Conservation (phyloP, 2,797 vertebrate species). For the Enteromius radiatus region DNA sequence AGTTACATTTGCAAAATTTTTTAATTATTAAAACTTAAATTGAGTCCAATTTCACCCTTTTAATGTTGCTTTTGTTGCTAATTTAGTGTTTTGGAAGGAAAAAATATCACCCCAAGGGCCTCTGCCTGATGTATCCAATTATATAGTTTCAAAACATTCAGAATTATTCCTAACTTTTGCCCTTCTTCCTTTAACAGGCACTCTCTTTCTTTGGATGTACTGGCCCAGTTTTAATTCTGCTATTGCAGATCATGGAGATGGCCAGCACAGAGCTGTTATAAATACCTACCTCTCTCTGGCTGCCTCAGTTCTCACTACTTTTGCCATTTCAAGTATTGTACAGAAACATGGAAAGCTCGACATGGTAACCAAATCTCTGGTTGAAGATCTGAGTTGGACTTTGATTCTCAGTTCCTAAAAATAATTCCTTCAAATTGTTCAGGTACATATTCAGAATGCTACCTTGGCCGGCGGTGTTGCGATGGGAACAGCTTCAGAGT, state of each 20-base stretch:
- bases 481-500: conserved; percentile 92
- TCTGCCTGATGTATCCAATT: not conserved
- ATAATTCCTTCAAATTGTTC: conserved; percentile 33
- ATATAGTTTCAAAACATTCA: not conserved
- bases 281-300: conserved; percentile 95
- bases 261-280: conserved; percentile 91
- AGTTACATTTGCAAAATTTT: not conserved
- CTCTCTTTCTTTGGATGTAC: conserved; percentile 96
- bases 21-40: not conserved
- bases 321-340: conserved; percentile 89
- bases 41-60: not conserved
- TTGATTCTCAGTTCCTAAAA: not conserved
- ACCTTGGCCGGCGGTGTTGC: conserved; percentile 96
- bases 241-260: conserved; percentile 86
- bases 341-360: conserved; percentile 93
- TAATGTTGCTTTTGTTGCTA: not conserved
- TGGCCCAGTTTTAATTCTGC: conserved; percentile 99
- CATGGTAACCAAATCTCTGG: conserved; percentile 80
- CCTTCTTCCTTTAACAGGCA: conserved; percentile 76
- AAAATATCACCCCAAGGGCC: not conserved
- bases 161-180: not conserved
- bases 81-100: not conserved
- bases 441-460: conserved; percentile 98
- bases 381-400: not conserved
- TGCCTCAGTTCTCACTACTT: conserved; percentile 85